Conservation (phyloP, 2,113 vertebrate genomes). For the Uria lomvia region DNA sequence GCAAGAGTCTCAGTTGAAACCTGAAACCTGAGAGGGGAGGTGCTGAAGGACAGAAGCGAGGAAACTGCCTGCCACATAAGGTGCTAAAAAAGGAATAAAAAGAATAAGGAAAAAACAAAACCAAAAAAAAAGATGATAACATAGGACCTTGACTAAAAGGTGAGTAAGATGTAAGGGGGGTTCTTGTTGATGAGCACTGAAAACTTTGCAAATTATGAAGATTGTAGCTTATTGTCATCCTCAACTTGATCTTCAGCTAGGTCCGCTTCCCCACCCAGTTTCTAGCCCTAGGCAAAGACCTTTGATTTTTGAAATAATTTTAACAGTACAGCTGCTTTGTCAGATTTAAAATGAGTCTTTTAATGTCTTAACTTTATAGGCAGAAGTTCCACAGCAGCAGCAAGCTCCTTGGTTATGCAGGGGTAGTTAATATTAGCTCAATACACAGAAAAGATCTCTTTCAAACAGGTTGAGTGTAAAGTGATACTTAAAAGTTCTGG, state of each 20-base stretch:
- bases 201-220: background rate
- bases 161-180: background rate
- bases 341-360: background rate
- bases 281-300: background rate
- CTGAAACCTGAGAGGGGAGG: background rate
- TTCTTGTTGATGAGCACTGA: background rate
- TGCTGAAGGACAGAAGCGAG: background rate
- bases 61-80: background rate
- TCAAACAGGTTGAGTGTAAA: background rate
- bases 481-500: background rate
- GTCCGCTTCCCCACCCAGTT: background rate
- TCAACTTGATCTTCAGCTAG: background rate
- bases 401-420: background rate
- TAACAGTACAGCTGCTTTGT: background rate
- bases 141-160: background rate
- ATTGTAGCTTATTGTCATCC: background rate
- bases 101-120: background rate
- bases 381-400: background rate
- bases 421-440: background rate
- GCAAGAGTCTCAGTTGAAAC: background rate
- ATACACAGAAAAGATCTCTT: background rate
- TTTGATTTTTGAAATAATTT: background rate
- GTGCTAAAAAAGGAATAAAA: background rate
- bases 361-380: background rate
- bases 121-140: background rate